Conservation (phyloP, 1,140 invertebrate species). For the Aradophagus sp. region DNA sequence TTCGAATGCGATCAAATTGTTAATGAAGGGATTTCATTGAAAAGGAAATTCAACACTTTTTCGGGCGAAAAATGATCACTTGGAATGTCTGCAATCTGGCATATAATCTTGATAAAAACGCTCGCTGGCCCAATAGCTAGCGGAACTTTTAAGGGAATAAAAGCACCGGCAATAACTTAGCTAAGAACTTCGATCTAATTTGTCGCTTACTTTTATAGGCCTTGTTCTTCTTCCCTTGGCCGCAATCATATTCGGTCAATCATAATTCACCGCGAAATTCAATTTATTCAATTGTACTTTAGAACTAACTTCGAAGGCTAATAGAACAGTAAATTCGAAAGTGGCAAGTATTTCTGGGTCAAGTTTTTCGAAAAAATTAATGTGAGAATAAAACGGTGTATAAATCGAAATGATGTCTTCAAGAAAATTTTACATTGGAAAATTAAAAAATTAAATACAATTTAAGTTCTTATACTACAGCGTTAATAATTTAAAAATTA, state of each 20-base stretch:
- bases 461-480: no score
- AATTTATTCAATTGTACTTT: conserved; percentile 49
- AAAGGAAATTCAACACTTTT: no score
- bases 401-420: no score
- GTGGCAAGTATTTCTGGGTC: conserved; percentile 10
- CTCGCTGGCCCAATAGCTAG: conserved; percentile 13
- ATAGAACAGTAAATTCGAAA: conserved; percentile 28
- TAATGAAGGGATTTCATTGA: no score
- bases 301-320: conserved; percentile 33
- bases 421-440: no score
- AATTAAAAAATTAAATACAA: no score
- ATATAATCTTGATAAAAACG: conserved; percentile 23
- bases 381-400: no score
- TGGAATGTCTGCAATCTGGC: conserved; percentile 8
- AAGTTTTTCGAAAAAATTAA: conserved; percentile 3
- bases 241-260: conserved; percentile 36
- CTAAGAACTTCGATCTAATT: conserved; percentile 29
- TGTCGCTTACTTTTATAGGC: conserved; percentile 37
- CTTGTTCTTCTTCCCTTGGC: conserved; percentile 18
- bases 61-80: no score
- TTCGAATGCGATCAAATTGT: no score
- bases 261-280: conserved; percentile 38
- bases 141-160: conserved; percentile 19
- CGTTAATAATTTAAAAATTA: no score
- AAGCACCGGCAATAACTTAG: conserved; percentile 21